Conservation (phyloP, 2,888 invertebrate genomes). For the Plemyria rubiginata region DNA sequence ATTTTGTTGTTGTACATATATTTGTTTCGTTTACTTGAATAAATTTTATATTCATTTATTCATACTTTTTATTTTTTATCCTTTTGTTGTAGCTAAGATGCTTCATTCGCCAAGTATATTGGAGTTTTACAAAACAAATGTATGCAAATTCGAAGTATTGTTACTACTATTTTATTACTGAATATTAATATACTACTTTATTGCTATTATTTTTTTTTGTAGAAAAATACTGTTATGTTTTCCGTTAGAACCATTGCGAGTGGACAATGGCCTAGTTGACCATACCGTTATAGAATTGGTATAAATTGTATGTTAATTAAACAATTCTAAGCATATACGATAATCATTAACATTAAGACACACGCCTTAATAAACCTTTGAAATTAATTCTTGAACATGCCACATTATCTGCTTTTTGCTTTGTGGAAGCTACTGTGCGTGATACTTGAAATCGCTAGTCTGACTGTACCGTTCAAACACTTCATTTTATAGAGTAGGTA, state of each 20-base stretch:
- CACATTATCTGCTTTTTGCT: slow-evolving; percentile 33
- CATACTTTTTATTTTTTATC: slow-evolving; percentile 57
- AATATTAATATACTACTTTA: background rate
- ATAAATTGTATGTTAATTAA: slow-evolving; percentile 46
- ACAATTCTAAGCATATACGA: slow-evolving; percentile 43
- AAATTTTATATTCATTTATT: slow-evolving; percentile 71
- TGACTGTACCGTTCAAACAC: background rate
- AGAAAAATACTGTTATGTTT: background rate
- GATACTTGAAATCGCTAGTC: background rate
- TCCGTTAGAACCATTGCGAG: slow-evolving; percentile 4
- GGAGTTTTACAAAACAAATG: background rate
- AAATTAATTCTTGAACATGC: slow-evolving; percentile 42
- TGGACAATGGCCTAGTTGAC: slow-evolving; percentile 19
- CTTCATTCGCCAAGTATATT: slow-evolving; percentile 33
- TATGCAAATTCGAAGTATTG: too few relatives aligned
- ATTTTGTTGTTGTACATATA: slow-evolving; percentile 76
- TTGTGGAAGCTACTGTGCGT: background rate
- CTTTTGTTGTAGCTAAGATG: slow-evolving; percentile 44
- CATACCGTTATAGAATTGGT: slow-evolving; percentile 28
- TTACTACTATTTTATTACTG: background rate
- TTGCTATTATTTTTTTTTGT: background rate
- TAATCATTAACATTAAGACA: slow-evolving; percentile 52
- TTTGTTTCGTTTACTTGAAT: slow-evolving; percentile 69
- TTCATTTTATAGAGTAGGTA: too few relatives aligned
- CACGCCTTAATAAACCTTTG: slow-evolving; percentile 62